These are phyloP conservation scores for Pitangus sulphuratus DNA, from an alignment of 2,797 vertebrate species.

Conservation along the genomic window DNA sequence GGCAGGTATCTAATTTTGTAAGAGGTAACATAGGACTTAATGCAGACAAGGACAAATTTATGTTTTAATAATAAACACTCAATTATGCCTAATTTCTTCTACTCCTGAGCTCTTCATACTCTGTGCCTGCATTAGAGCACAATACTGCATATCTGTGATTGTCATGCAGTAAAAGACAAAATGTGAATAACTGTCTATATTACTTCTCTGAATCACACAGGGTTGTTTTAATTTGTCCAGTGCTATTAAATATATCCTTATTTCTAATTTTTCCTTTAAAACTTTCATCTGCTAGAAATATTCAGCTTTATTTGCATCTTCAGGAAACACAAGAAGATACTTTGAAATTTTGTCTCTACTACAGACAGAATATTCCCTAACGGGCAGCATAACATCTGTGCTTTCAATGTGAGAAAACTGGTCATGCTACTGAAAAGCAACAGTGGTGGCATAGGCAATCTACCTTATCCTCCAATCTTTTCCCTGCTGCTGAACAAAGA, in stretches of 20 bases:
- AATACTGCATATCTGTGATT: neutral
- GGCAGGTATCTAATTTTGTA: neutral
- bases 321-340: constrained; percentile 24
- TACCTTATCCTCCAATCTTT: neutral
- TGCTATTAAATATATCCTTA: neutral
- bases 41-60: neutral
- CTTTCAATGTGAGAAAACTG: constrained; percentile 38
- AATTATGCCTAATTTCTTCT: neutral
- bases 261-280: constrained; percentile 22
- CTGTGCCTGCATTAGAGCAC: neutral
- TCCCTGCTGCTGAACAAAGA: neutral
- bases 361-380: neutral
- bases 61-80: neutral
- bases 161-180: neutral
- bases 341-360: constrained; percentile 16
- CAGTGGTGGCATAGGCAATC: neutral
- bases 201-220: neutral
- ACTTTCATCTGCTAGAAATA: constrained; percentile 16
- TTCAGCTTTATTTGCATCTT: constrained; percentile 19
- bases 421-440: constrained; percentile 3
- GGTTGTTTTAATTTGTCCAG: neutral
- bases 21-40: neutral
- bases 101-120: neutral
- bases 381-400: constrained; percentile 11
- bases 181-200: neutral